These are phyloP conservation scores for Carassius auratus DNA, from an alignment of 2,113 vertebrate species.

Conservation along the genomic window DNA sequence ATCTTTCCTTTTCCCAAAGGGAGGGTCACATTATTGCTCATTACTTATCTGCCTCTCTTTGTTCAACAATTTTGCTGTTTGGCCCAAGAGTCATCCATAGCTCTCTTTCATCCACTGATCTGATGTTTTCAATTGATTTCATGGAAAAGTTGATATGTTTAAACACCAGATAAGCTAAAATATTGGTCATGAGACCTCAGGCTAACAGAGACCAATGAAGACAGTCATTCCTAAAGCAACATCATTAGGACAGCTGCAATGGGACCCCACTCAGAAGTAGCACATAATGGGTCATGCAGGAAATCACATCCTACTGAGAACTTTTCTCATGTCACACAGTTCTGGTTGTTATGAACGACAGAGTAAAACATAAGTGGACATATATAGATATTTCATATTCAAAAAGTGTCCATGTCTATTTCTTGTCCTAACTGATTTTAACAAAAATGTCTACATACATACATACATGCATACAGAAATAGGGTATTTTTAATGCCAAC, in stretches of 20 bases:
- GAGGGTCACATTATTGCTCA: conserved; percentile 19
- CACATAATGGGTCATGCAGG: conserved; percentile 46
- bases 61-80: conserved; percentile 6
- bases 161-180: conserved; percentile 57
- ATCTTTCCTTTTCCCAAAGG: conserved; percentile 34
- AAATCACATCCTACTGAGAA: conserved; percentile 24
- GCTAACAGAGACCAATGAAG: conserved; percentile 37
- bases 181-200: conserved; percentile 41
- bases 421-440: conserved; percentile 51
- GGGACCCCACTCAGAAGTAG: conserved; percentile 25
- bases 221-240: conserved; percentile 54
- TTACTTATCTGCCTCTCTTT: too few species aligned
- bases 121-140: conserved; percentile 53
- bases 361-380: not conserved
- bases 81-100: conserved; percentile 1
- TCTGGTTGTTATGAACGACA: conserved; percentile 25
- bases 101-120: conserved; percentile 41
- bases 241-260: not conserved
- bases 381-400: not conserved
- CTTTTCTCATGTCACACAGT: conserved; percentile 44
- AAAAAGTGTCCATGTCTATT: conserved; percentile 3
- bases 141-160: conserved; percentile 41
- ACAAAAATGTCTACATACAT: too few species aligned
- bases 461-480: not conserved
- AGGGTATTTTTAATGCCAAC: conserved; percentile 51